A percentile compares a stretch with the other conserved stretches of the same genome.
phyloP scores from a whole-genome alignment of 2,797 vertebrate species.

The Rhinophrynus dorsalis region DNA sequence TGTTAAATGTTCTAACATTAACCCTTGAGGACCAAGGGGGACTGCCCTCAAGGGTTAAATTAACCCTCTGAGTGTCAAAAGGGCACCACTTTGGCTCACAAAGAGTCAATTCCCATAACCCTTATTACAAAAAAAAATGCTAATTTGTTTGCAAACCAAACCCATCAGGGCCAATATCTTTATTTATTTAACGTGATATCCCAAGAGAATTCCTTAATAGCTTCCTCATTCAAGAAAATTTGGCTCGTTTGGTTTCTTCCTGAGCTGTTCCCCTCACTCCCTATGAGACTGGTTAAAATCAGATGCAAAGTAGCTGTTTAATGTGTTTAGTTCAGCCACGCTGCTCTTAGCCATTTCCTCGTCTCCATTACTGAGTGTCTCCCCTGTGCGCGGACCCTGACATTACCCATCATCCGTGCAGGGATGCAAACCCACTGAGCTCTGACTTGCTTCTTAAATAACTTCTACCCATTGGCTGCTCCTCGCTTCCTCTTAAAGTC shows the following conservation, averaged over 20 bases:
- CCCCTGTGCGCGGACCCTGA: not conserved
- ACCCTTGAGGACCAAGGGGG: too few species aligned
- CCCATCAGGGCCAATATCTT: conserved; percentile 33
- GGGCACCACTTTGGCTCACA: too few species aligned
- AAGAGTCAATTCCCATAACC: too few species aligned
- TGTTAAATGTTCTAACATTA: too few species aligned
- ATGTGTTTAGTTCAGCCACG: not conserved
- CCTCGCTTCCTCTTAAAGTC: not conserved
- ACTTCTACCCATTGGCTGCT: not conserved
- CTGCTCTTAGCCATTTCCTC: too few species aligned
- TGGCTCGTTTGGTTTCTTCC: conserved; percentile 15
- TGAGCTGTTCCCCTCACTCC: conserved; percentile 13
- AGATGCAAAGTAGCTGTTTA: conserved; percentile 18
- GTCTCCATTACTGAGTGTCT: conserved; percentile 16
- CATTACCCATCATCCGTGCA: not conserved
- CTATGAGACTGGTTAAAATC: conserved; percentile 22
- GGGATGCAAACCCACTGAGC: not conserved
- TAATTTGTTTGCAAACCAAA: conserved; percentile 9
- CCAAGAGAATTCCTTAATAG: conserved; percentile 11
- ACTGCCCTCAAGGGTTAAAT: too few species aligned
- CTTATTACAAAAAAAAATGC: too few species aligned
- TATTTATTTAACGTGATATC: not conserved
- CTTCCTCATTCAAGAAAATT: conserved; percentile 10
- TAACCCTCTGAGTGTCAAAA: too few species aligned
- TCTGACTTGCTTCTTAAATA: not conserved